Conservation (phyloP, 2,888 invertebrate genomes). For the Trissonchulus latispiculum region DNA sequence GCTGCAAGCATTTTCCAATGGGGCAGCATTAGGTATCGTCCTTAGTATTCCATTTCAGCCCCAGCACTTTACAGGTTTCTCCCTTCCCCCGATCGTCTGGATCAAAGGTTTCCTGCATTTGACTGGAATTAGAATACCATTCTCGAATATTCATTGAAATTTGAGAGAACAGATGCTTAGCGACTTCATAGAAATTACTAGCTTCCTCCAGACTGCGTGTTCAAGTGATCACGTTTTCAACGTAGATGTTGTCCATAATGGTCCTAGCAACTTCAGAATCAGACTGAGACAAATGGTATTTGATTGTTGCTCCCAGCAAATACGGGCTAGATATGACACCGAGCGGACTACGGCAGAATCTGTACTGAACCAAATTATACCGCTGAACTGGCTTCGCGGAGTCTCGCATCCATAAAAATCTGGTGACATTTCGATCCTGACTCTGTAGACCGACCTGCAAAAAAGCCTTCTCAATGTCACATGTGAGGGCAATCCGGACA, state of each 20-base stretch:
- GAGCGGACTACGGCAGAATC: constrained; percentile 19
- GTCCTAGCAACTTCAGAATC: background rate
- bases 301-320: constrained; percentile 20
- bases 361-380: background rate
- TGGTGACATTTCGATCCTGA: constrained; percentile 23
- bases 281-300: constrained; percentile 11
- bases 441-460: constrained; percentile 7
- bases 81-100: background rate
- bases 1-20: background rate
- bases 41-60: constrained; percentile 28
- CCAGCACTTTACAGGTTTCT: constrained; percentile 23
- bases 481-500: background rate
- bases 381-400: background rate
- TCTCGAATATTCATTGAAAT: constrained; percentile 22
- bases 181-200: constrained; percentile 5
- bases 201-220: constrained; percentile 5
- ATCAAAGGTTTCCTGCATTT: constrained; percentile 1
- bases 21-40: constrained; percentile 24
- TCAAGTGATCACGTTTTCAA: constrained; percentile 23
- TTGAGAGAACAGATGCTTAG: constrained; percentile 18
- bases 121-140: constrained; percentile 25
- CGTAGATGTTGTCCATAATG: constrained; percentile 18
- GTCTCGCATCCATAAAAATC: constrained; percentile 21
- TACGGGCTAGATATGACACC: constrained; percentile 20
- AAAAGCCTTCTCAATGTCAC: constrained; percentile 9